Evolutionary conservation across 2,113 vertebrate species (phyloP), one percentile per base, ranked within the genome.

Genomic region (Physeter macrocephalus): DNA sequence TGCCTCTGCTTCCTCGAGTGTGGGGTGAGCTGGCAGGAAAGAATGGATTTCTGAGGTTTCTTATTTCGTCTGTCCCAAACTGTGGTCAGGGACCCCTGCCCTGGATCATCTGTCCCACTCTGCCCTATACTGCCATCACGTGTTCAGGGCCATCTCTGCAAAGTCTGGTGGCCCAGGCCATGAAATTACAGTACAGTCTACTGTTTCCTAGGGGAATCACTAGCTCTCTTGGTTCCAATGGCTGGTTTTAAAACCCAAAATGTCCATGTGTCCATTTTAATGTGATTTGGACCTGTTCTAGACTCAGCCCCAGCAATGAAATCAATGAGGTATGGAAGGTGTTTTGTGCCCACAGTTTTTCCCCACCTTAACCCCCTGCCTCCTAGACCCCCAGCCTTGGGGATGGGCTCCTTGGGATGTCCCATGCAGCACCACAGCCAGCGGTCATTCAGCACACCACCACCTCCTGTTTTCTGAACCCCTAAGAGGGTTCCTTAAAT

Each of bases 1-100:
- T 95, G 80, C 64, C 84, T 95, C 83, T 96, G 46, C 61, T 95
- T 96, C 57, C 29, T 81, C 41, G 3, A 29, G 25, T 90, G 86
- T 90, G 10, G 41, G 18, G 43, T 81, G 75, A 92, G 27, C 80
- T 88, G 21, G 14, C 57, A 88, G 52, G 39, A 78, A 96, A 94
- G 83, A 93, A 92, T 72, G 43, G 34, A 77, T 96, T 91, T 97
- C 52, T 86, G 78, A 86, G 46, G 81, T 95, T 93, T 75, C n/a
- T 93, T 92, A 59, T 75, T 88, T 94, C 12, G 66, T 96, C 90
- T 88, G 46, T 93, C 66, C 69, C 27, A 69, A 86, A 90, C 18
- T 86, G 27, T 92, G 49, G 20, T 41, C 54, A 8, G 62, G 43
- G 31, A 64, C 21, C 61, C 77, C 31, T 18, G 13, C 9, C 43